Evolutionary conservation across 2,888 invertebrate genomes (phyloP).

Genomic region (Nymphalis c-album): DNA sequence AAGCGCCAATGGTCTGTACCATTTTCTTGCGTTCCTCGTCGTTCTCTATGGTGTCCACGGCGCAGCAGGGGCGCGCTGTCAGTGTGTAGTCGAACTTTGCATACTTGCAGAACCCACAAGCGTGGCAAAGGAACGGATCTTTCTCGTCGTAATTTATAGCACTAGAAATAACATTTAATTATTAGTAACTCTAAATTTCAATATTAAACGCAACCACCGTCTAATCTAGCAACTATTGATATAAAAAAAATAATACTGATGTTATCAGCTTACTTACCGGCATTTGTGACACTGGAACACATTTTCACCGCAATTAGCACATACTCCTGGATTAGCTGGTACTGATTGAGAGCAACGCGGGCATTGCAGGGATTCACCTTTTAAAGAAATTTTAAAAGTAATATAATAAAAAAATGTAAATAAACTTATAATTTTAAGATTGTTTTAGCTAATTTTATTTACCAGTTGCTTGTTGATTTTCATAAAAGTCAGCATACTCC

Average conservation of each 20-base stretch:
- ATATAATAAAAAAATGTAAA: not conserved
- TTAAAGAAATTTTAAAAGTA: slow-evolving; percentile 8
- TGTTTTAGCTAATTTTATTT: slow-evolving; percentile 18
- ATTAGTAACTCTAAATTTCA: too few species aligned
- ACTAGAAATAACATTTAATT: slow-evolving; percentile 62
- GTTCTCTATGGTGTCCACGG: slow-evolving; percentile 97
- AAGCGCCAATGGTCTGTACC: slow-evolving; percentile 92
- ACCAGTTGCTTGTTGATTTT: slow-evolving; percentile 95
- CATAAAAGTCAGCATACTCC: slow-evolving; percentile 98
- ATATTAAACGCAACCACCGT: too few species aligned
- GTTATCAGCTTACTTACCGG: slow-evolving; percentile 74
- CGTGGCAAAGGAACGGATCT: slow-evolving; percentile 98
- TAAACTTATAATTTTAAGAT: not conserved
- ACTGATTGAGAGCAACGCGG: slow-evolving; percentile 98
- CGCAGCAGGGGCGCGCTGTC: slow-evolving; percentile 94
- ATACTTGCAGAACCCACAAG: slow-evolving; percentile 99
- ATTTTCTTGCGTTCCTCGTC: slow-evolving; percentile 98
- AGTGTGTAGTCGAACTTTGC: slow-evolving; percentile 98
- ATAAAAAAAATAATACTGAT: not conserved
- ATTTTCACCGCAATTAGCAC: slow-evolving; percentile 98
- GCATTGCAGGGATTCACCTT: slow-evolving; percentile 93
- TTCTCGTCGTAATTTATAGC: slow-evolving; percentile 99
- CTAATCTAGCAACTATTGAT: not conserved
- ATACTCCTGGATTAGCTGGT: slow-evolving; percentile 98
- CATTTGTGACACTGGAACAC: slow-evolving; percentile 99